These are phyloP conservation scores for Timema cristinae DNA, from an alignment of 2,888 invertebrate genomes.

Conservation along the genomic window DNA sequence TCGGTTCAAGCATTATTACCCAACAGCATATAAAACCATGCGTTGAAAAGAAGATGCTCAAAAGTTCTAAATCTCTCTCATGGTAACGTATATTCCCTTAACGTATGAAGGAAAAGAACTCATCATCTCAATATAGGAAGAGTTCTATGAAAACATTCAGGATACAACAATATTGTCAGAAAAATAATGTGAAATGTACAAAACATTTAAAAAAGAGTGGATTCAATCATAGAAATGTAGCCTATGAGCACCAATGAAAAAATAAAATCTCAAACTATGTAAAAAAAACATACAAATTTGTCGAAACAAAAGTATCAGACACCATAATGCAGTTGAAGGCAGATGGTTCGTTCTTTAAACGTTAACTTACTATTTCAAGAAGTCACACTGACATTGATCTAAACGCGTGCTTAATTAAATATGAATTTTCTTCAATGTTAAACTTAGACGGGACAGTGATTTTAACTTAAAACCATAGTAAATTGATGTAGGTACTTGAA, in stretches of 20 bases:
- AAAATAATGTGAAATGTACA: neutral
- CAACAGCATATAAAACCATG: neutral
- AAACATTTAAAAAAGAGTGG: neutral
- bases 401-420: neutral
- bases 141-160: too few species aligned
- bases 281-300: neutral
- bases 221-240: neutral
- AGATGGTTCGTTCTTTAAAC: neutral
- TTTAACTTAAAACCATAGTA: neutral
- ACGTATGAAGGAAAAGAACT: too few species aligned
- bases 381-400: neutral
- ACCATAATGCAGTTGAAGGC: neutral
- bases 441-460: neutral
- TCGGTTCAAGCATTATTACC: neutral
- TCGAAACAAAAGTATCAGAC: too few species aligned
- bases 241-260: constrained; percentile 1
- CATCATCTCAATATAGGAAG: too few species aligned
- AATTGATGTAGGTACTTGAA: neutral
- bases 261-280: neutral
- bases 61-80: neutral
- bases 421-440: neutral
- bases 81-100: too few species aligned
- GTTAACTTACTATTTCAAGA: neutral
- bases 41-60: neutral
- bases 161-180: neutral